A percentile compares a stretch with the other conserved stretches of the same genome.
These are phyloP conservation scores for Acromyrmex heyeri DNA, from an alignment of 1,140 invertebrate genomes.

Conservation along the genomic window DNA sequence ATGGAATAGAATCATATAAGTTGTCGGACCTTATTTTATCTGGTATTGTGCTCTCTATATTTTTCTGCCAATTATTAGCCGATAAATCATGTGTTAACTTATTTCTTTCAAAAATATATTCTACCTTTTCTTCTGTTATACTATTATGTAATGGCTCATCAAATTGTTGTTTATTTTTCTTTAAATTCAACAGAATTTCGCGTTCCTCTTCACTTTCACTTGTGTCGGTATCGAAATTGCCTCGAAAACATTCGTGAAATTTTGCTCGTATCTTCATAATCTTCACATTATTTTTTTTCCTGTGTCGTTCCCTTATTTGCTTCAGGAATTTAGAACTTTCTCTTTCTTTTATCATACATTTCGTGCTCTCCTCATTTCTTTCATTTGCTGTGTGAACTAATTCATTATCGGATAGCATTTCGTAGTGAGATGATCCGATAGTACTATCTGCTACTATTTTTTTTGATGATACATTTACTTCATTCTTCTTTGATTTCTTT, in stretches of 20 bases:
- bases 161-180: background rate
- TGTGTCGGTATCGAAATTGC: background rate
- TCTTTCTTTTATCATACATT: background rate
- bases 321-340: background rate
- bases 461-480: background rate
- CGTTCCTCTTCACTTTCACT: conserved; percentile 49
- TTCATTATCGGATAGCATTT: background rate
- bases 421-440: background rate
- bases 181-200: conserved; percentile 14
- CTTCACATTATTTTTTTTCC: background rate
- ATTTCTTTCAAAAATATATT: background rate
- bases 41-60: background rate
- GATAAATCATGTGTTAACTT: background rate
- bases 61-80: background rate
- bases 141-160: background rate
- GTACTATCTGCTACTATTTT: background rate
- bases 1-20: too few relatives aligned
- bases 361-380: background rate
- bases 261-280: conserved; percentile 2
- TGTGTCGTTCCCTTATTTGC: background rate
- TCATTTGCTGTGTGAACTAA: background rate
- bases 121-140: background rate
- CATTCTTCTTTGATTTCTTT: background rate
- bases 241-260: conserved; percentile 21
- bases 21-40: background rate